phyloP scores from a whole-genome alignment of 2,888 invertebrate species.

The Leucozona laternaria region DNA sequence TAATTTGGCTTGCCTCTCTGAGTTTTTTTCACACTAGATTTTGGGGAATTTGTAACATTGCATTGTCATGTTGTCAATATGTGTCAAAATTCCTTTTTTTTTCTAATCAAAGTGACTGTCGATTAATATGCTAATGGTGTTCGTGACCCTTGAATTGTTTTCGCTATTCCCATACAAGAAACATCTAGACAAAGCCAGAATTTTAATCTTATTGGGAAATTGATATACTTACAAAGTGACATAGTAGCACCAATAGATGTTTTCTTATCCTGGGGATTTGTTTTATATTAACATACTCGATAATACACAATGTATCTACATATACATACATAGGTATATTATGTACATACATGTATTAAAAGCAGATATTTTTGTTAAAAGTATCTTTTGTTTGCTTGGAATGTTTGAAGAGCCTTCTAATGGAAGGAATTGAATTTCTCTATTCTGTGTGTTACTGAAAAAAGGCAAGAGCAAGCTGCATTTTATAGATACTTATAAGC shows the following conservation, averaged over 20 bases:
- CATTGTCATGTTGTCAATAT: conserved; percentile 11
- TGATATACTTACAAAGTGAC: neutral
- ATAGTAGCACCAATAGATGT: neutral
- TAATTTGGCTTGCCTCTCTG: neutral
- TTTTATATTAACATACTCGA: neutral
- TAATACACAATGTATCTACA: too few species aligned
- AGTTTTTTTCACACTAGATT: neutral
- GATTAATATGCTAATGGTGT: neutral
- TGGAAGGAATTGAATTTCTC: neutral
- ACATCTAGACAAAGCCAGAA: neutral
- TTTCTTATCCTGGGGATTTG: neutral
- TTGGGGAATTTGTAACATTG: neutral
- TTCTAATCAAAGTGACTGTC: neutral
- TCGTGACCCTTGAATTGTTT: neutral
- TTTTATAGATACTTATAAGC: too few species aligned
- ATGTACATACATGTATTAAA: too few species aligned
- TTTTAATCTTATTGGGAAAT: neutral
- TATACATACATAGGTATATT: too few species aligned
- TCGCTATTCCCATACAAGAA: too few species aligned
- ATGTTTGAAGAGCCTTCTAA: neutral
- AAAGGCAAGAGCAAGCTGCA: too few species aligned
- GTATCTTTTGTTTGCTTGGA: neutral
- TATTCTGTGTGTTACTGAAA: too few species aligned
- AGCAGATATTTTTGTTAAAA: too few species aligned
- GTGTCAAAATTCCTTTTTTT: neutral